Evolutionary conservation across 2,888 invertebrate species (phyloP), one percentile per base, ranked within the genome.

Genomic region (Sarcophaga carnaria): DNA sequence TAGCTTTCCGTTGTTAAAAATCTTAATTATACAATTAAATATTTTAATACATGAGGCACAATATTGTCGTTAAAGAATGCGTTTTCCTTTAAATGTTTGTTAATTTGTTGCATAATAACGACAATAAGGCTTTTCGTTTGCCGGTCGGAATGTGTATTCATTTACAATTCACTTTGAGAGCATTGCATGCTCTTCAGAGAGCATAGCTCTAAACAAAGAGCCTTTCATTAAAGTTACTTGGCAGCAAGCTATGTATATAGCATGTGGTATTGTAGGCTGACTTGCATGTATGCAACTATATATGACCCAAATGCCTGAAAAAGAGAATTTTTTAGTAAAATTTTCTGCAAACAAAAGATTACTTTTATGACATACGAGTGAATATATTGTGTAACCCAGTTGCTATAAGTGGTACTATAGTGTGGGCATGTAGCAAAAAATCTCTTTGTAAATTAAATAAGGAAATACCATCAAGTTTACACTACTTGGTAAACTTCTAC

Each of bases 1-100:
- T 72, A 72, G 60, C 45, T 63, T 69, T 69, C 20, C 64, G 74
- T 60, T 69, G 74, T 81, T 78, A 74, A 63, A 81, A 78, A 70
- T 78, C 67, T 81, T 81, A 85, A 85, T 85, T 85, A 77, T 47
- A 71, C 76, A 45, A 80, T 81, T 77, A 78, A 81, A 81, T 67
- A 83, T 69, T 80, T 81, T 25, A 60, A 71, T 78, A 72, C 62
- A 78, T 83, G 83, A 63, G 67, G 78, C 78, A 78, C 67, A 49
- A 54, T 2, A 37, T 83, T 83, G 60, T 54, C 83, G 78, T 83
- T 78, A 49, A 83, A 67, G 17, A 78, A 72, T 78, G 67, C 66
- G 14, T 83, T 83, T 37, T 62, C n/a, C 77, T 81, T 12, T 25
- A 67, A 27, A 78, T 60, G 67, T 78, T 83, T 67, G 83, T 37